A percentile compares a stretch with the other conserved stretches of the same genome.
Evolutionary conservation across 2,888 invertebrate species (phyloP).

Genomic region (Tinea pellionella): DNA sequence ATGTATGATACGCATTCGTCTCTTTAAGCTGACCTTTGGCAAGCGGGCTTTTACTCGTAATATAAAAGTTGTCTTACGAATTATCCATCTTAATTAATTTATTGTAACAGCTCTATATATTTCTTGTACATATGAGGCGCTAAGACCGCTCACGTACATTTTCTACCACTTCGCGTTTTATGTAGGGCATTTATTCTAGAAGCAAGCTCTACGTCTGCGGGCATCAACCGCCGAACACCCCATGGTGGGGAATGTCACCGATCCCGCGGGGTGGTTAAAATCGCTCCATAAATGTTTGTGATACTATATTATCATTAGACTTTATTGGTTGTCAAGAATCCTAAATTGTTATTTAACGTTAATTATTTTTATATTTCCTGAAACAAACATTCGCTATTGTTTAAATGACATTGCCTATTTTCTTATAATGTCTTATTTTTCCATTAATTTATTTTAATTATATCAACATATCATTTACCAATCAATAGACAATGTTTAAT

Average conservation of each 20-base stretch:
- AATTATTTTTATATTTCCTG: too few species aligned
- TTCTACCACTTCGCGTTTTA: conserved; percentile 65
- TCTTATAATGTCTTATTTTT: too few species aligned
- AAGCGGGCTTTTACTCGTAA: too few species aligned
- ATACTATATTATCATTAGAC: background rate
- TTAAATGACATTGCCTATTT: too few species aligned
- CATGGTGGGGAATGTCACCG: conserved; percentile 23
- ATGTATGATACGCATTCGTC: too few species aligned
- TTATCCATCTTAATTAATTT: too few species aligned
- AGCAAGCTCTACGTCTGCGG: conserved; percentile 24
- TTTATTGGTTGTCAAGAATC: background rate
- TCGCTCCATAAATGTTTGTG: conserved; percentile 29
- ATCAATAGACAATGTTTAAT: too few species aligned
- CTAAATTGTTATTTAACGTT: background rate
- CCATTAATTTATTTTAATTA: too few species aligned
- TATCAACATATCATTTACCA: too few species aligned
- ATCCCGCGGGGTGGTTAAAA: conserved; percentile 25
- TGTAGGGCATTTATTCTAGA: conserved; percentile 65
- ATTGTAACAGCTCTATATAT: conserved; percentile 28
- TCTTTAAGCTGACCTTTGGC: too few species aligned
- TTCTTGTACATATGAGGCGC: conserved; percentile 42
- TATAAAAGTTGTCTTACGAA: too few species aligned
- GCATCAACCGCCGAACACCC: conserved; percentile 12
- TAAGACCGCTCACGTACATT: conserved; percentile 65
- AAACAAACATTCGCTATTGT: too few species aligned